Base-by-base conservation (phyloP, 2,113 vertebrate genomes). In the Tympanuchus pallidicinctus region DNA sequence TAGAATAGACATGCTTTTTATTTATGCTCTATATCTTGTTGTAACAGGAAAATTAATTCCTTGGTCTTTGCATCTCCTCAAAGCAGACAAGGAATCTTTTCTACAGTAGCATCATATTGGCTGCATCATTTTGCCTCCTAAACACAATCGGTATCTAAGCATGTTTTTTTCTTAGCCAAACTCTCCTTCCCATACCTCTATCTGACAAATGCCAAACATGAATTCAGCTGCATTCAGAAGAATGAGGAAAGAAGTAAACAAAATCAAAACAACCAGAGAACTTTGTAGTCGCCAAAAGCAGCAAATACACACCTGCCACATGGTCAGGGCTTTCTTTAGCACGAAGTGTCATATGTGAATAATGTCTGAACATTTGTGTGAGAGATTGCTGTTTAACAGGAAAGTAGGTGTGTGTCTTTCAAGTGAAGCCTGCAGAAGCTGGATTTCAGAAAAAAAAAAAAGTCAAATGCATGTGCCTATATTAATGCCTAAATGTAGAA, bases 251-350 rank as follows among this genome's bases (percentile, higher is more conserved):
- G 47, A 82, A 78, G 32, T 4, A 42, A 50, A 81, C 42, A 20
- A 56, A 34, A n/a, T 11, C 6, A 28, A 57, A 85, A 32, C 7
- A 38, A 40, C 36, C 30, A 60, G 28, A 40, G 21, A 83, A 22
- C 19, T 91, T 92, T 84, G 28, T 20, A 84, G 52, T 18, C 22
- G 79, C 48, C 11, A 82, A 47, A 82, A 84, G 87, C 56, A 90
- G 17, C 25, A 70, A 72, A 30, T 25, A 34, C 22, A 60, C 65
- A 36, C 11, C n/a, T 90, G 38, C 47, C 19, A 64, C 28, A 42
- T 28, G 4, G 7, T 16, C 2, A 9, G 13, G 30, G 1, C 0
- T 56, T 66, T 73, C 66, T 66, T 47, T 17, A 83, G 6, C 21
- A 82, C 9, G 36, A 92, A 32, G 13, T 66, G 48, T 71, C 67